Evolutionary conservation across 2,888 invertebrate species (phyloP).

Genomic region (Tenthredo notha): DNA sequence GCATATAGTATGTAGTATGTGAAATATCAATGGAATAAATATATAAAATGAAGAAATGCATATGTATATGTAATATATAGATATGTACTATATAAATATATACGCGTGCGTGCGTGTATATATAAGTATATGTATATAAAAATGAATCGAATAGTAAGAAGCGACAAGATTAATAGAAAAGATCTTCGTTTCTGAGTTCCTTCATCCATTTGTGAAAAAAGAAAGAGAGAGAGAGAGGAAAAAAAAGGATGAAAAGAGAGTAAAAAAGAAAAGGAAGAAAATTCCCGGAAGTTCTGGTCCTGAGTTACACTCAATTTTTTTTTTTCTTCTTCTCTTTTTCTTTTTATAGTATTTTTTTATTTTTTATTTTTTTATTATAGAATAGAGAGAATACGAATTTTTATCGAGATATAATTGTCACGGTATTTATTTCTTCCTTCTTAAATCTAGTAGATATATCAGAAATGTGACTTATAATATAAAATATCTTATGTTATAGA

Average conservation of each 20-base stretch:
- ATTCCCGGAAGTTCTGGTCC: not conserved
- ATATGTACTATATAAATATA: not conserved
- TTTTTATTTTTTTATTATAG: not conserved
- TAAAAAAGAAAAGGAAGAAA: not conserved
- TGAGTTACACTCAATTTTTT: not conserved
- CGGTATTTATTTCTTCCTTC: not conserved
- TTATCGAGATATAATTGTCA: not conserved
- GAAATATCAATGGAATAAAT: too few species aligned
- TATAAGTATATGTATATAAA: not conserved
- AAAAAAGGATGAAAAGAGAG: not conserved
- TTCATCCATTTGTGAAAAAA: not conserved
- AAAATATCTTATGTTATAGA: not conserved
- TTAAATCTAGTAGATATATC: not conserved
- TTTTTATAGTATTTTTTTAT: not conserved
- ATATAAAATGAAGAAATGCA: not conserved
- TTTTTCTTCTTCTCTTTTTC: not conserved
- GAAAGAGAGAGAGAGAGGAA: not conserved
- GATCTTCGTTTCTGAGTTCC: not conserved
- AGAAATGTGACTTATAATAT: too few species aligned
- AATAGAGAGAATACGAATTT: not conserved
- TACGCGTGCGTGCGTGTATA: not conserved
- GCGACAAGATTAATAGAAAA: slow-evolving; percentile 14
- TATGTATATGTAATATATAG: not conserved
- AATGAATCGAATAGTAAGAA: slow-evolving; percentile 9
- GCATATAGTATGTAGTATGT: too few species aligned